Evolutionary conservation across 2,797 vertebrate species (phyloP).

Genomic region (Danio choprae): DNA sequence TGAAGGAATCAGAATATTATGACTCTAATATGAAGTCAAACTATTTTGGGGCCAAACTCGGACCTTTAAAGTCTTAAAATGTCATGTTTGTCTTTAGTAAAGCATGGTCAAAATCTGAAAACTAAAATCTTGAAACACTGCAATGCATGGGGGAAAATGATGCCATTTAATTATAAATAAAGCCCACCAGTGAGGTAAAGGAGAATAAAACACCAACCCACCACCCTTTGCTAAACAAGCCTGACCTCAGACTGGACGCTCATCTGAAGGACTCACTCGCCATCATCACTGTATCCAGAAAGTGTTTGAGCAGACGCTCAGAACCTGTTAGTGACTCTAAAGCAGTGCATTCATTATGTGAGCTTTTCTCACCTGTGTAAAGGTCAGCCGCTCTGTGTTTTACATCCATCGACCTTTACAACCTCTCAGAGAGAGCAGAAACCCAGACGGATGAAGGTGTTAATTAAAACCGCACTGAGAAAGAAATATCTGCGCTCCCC

Average conservation of each 20-base stretch:
- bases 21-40: too few relatives aligned
- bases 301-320: neutral
- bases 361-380: constrained; percentile 50
- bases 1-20: too few relatives aligned
- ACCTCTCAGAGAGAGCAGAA: constrained; percentile 26
- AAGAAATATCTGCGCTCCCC: neutral
- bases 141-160: too few relatives aligned
- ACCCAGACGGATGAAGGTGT: constrained; percentile 44
- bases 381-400: constrained; percentile 52
- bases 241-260: neutral
- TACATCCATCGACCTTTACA: constrained; percentile 60
- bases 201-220: neutral
- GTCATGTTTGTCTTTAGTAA: too few relatives aligned
- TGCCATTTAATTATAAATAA: neutral
- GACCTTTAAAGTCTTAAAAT: too few relatives aligned
- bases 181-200: neutral
- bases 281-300: neutral
- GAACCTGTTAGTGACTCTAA: neutral
- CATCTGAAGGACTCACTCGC: neutral
- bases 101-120: too few relatives aligned
- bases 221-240: too few relatives aligned
- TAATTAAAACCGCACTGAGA: constrained; percentile 48
- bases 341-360: constrained; percentile 46
- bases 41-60: too few relatives aligned
- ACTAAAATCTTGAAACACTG: too few relatives aligned